phyloP scores from a whole-genome alignment of 2,888 invertebrate genomes.

The Drosophila paranaensis region DNA sequence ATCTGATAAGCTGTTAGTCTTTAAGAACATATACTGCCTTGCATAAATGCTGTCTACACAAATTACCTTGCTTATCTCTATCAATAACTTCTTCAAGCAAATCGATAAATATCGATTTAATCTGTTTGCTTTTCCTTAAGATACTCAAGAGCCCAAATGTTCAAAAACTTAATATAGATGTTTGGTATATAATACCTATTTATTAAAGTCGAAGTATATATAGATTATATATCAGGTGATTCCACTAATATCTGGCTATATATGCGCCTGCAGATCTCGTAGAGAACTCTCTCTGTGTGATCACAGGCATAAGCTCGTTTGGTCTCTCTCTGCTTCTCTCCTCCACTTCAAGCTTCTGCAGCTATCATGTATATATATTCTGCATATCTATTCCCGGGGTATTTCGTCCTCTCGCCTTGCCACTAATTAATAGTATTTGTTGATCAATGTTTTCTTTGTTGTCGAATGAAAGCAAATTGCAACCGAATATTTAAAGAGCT shows the following conservation, averaged over 20 bases:
- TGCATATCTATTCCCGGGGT: not conserved
- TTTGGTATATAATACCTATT: not conserved
- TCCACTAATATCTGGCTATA: too few relatives aligned
- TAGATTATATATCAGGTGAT: too few relatives aligned
- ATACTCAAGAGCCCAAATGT: too few relatives aligned
- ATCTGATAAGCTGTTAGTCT: not conserved
- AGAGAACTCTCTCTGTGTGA: too few relatives aligned
- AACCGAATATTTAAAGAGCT: conserved; percentile 12
- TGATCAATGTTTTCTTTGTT: conserved; percentile 2
- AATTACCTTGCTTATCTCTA: too few relatives aligned
- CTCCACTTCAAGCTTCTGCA: not conserved
- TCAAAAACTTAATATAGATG: too few relatives aligned
- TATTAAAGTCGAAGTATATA: not conserved
- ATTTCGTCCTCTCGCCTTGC: not conserved
- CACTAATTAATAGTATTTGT: conserved; percentile 13
- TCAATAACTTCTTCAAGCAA: not conserved
- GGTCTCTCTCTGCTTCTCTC: not conserved
- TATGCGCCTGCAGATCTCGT: too few relatives aligned
- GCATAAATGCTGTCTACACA: too few relatives aligned
- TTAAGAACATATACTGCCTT: too few relatives aligned
- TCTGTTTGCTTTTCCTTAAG: too few relatives aligned
- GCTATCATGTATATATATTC: too few relatives aligned
- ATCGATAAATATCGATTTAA: not conserved
- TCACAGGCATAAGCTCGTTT: too few relatives aligned
- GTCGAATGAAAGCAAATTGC: not conserved